Evolutionary conservation across 2,797 vertebrate species (phyloP).

Genomic region (Xiphorhynchus erythropygius): DNA sequence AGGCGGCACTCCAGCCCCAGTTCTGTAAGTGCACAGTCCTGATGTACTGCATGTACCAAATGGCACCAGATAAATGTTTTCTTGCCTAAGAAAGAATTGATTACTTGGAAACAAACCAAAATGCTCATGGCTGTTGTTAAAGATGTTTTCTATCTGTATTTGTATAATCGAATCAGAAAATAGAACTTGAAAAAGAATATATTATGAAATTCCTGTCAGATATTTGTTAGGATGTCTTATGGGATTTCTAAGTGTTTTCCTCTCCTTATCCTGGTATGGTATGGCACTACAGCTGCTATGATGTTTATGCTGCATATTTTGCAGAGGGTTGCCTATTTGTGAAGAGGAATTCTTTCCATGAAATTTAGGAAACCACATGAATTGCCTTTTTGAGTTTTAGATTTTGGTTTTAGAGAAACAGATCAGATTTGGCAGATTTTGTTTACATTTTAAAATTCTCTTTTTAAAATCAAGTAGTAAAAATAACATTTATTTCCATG

Average conservation of each 20-base stretch:
- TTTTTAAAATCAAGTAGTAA: slow-evolving; percentile 7
- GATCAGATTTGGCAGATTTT: not conserved
- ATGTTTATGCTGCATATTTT: not conserved
- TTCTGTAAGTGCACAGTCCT: slow-evolving; percentile 84
- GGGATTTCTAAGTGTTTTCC: not conserved
- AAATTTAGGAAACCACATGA: not conserved
- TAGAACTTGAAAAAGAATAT: not conserved
- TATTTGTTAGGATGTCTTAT: not conserved
- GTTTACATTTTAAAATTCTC: not conserved
- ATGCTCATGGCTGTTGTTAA: not conserved
- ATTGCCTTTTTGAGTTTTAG: not conserved
- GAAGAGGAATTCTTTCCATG: not conserved
- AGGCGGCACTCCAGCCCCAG: slow-evolving; percentile 93
- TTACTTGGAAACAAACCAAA: not conserved
- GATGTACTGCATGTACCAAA: accelerated
- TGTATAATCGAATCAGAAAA: not conserved
- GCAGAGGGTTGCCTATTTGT: not conserved
- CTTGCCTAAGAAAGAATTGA: not conserved
- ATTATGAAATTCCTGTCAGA: not conserved
- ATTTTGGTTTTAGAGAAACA: not conserved
- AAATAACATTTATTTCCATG: not conserved
- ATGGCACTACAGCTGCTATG: not conserved
- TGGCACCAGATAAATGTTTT: not conserved
- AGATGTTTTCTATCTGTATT: not conserved
- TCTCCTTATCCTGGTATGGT: not conserved